Percentiles rank a stretch among this genome's conserved stretches.
Conservation (phyloP, 1,140 invertebrate species). For the Aplysia californica region DNA sequence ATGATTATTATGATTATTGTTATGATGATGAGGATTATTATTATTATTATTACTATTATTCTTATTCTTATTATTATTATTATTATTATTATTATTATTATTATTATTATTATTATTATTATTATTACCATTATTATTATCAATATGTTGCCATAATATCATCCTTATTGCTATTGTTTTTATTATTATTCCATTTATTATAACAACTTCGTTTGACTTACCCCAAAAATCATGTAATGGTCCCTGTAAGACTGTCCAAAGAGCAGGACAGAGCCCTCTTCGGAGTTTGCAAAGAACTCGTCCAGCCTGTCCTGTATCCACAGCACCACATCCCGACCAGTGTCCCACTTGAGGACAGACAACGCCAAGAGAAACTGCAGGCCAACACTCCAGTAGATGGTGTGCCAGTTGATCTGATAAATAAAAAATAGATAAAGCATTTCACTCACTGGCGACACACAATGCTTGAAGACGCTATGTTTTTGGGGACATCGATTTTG, state of each 20-base stretch:
- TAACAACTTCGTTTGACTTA: too few relatives aligned
- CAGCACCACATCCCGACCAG: slow-evolving; percentile 80
- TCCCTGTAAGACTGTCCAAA: slow-evolving; percentile 76
- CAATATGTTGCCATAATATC: too few relatives aligned
- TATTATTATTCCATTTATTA: too few relatives aligned
- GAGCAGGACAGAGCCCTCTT: slow-evolving; percentile 83
- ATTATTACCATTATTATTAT: too few relatives aligned
- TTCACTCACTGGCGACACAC: background rate
- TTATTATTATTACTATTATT: too few relatives aligned
- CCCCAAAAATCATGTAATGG: slow-evolving; percentile 58
- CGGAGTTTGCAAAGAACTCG: slow-evolving; percentile 81
- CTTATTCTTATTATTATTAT: too few relatives aligned
- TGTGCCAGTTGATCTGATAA: slow-evolving; percentile 58
- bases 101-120: too few relatives aligned
- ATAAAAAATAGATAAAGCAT: background rate
- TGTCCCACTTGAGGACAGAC: slow-evolving; percentile 84
- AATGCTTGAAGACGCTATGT: background rate
- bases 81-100: too few relatives aligned
- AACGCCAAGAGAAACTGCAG: slow-evolving; percentile 89
- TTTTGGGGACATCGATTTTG: background rate
- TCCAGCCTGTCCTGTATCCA: slow-evolving; percentile 79
- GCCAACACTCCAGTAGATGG: slow-evolving; percentile 75
- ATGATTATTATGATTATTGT: too few relatives aligned
- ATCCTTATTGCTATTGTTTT: too few relatives aligned
- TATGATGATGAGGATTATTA: too few relatives aligned